Conservation (phyloP, 2,797 vertebrate species). For the Paratrypauchen microcephalus region DNA sequence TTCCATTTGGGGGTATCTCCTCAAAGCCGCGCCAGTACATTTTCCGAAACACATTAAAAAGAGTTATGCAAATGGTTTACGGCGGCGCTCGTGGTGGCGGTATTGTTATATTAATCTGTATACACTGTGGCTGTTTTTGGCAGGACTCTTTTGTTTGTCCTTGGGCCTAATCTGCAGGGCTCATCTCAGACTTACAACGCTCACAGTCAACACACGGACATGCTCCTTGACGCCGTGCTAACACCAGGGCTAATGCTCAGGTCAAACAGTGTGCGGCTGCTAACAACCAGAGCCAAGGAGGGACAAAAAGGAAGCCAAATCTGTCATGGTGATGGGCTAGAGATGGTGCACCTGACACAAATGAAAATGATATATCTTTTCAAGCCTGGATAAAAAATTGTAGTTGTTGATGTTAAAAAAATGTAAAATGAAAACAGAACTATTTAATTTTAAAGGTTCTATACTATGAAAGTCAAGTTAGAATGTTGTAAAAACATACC, state of each 20-base stretch:
- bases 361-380: neutral
- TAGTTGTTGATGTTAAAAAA: neutral
- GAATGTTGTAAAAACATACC: no score
- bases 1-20: conserved; percentile 78
- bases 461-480: no score
- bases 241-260: conserved; percentile 53
- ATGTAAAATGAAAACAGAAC: neutral
- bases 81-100: conserved; percentile 69
- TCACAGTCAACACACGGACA: conserved; percentile 69
- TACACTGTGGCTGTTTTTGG: conserved; percentile 73
- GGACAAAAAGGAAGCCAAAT: conserved; percentile 36
- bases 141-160: conserved; percentile 66
- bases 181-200: conserved; percentile 71
- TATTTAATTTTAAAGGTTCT: no score
- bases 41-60: conserved; percentile 83
- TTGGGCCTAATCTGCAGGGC: conserved; percentile 69
- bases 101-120: conserved; percentile 80
- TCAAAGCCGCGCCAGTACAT: conserved; percentile 66
- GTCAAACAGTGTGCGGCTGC: conserved; percentile 50
- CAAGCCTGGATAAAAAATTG: neutral
- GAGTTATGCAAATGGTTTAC: conserved; percentile 83
- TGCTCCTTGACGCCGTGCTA: conserved; percentile 51
- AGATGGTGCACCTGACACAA: conserved; percentile 9
- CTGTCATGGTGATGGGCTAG: conserved; percentile 11
- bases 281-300: conserved; percentile 17